A percentile compares a stretch with the other conserved stretches of the same genome.
Evolutionary conservation across 2,113 vertebrate species (phyloP).

Genomic region (Sturnus vulgaris): DNA sequence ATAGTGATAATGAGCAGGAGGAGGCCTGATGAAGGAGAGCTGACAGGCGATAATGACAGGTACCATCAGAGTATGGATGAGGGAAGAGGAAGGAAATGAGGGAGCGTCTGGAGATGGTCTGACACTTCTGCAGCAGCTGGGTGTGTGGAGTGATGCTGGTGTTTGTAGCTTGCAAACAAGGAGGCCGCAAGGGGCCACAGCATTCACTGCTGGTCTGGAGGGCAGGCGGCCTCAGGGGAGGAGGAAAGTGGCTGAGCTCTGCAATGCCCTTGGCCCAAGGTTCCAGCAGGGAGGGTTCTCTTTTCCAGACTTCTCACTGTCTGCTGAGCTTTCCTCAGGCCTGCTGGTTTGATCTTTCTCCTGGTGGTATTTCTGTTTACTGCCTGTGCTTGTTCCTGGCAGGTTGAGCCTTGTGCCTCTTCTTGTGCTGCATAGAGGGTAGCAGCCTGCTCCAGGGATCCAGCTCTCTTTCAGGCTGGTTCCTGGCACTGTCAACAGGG

Average conservation of each 20-base stretch:
- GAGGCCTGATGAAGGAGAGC: not conserved
- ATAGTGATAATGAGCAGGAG: not conserved
- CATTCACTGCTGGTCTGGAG: not conserved
- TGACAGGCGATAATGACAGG: not conserved
- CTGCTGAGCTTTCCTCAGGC: not conserved
- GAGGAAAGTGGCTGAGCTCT: not conserved
- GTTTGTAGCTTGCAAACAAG: not conserved
- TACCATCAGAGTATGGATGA: not conserved
- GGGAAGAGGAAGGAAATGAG: not conserved
- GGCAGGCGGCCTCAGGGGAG: not conserved
- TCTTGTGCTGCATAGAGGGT: not conserved
- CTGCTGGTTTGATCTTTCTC: not conserved
- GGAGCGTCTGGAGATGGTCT: not conserved
- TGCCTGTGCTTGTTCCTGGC: not conserved
- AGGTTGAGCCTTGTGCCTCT: fast-evolving
- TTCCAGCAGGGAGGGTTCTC: not conserved
- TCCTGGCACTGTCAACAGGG: not conserved
- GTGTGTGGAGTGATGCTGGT: not conserved
- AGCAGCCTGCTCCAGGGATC: not conserved
- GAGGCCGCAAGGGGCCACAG: not conserved
- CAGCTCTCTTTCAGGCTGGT: not conserved
- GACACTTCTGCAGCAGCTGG: not conserved
- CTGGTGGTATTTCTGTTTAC: not conserved
- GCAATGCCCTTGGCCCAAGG: not conserved
- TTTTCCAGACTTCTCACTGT: not conserved